phyloP scores from a whole-genome alignment of 1,140 invertebrate species.

The Lordiphosa clarofinis region DNA sequence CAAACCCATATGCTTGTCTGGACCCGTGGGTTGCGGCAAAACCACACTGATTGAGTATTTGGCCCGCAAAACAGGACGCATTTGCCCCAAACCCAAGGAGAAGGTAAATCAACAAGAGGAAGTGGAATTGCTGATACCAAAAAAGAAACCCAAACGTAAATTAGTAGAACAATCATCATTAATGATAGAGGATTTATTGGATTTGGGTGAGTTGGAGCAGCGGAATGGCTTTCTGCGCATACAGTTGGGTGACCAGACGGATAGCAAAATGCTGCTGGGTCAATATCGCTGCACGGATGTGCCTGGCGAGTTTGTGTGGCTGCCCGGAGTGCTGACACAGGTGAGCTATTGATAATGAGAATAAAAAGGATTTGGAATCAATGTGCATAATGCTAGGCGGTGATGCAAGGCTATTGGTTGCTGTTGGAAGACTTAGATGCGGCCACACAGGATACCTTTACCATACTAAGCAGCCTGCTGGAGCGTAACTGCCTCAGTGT shows the following conservation, averaged over 20 bases:
- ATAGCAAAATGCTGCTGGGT: slow-evolving; percentile 96
- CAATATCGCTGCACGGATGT: slow-evolving; percentile 97
- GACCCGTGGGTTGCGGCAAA: slow-evolving; percentile 97
- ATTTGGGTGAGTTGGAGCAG: slow-evolving; percentile 25
- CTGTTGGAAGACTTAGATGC: slow-evolving; percentile 97
- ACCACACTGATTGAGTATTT: slow-evolving; percentile 94
- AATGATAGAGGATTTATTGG: slow-evolving; percentile 37
- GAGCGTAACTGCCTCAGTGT: slow-evolving; percentile 91
- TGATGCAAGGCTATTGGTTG: slow-evolving; percentile 93
- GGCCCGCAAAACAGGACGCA: slow-evolving; percentile 88
- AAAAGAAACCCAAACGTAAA: slow-evolving; percentile 45
- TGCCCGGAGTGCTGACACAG: slow-evolving; percentile 93
- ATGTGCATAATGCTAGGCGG: slow-evolving; percentile 83
- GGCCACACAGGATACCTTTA: slow-evolving; percentile 94
- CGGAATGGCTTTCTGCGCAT: slow-evolving; percentile 82
- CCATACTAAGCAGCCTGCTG: slow-evolving; percentile 91
- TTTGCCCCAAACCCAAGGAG: slow-evolving; percentile 65
- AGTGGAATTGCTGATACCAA: slow-evolving; percentile 41
- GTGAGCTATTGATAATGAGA: slow-evolving; percentile 72
- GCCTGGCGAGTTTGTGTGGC: slow-evolving; percentile 98
- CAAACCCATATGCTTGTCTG: slow-evolving; percentile 91
- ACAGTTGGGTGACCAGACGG: slow-evolving; percentile 98
- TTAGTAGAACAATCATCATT: slow-evolving; percentile 9
- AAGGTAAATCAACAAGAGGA: slow-evolving; percentile 32
- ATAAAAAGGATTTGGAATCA: not conserved